Conservation (phyloP, 35 echinoderm and acorn worm species). For the Apostichopus californicus region DNA sequence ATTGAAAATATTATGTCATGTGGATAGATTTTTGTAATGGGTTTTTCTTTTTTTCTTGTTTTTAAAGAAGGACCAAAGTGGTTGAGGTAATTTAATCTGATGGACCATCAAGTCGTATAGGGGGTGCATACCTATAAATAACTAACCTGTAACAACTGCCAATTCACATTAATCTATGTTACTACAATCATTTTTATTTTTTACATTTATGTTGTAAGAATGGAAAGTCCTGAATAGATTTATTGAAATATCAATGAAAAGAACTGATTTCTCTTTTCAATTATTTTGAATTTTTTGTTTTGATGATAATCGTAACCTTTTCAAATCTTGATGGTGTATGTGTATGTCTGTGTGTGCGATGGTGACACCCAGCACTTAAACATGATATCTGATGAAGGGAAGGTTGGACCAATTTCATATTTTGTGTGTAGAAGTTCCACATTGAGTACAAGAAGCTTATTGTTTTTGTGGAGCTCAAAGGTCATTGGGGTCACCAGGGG, state of each 20-base stretch:
- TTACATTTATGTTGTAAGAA: constrained; percentile 19
- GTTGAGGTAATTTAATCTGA: not conserved
- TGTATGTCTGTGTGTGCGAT: too few relatives aligned
- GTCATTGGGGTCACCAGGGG: too few relatives aligned
- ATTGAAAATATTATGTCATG: constrained; percentile 1
- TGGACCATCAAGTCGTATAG: not conserved
- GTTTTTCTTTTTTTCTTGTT: not conserved
- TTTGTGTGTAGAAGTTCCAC: too few relatives aligned
- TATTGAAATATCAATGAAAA: constrained; percentile 7
- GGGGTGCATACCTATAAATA: not conserved
- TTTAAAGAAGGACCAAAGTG: not conserved
- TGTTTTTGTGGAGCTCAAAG: too few relatives aligned
- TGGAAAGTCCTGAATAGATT: not conserved
- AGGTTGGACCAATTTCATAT: too few relatives aligned
- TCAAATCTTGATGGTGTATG: too few relatives aligned
- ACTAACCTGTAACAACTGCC: not conserved
- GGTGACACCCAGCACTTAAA: too few relatives aligned
- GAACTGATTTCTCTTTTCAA: too few relatives aligned
- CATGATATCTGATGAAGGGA: too few relatives aligned
- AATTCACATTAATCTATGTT: constrained; percentile 1
- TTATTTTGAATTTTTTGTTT: too few relatives aligned
- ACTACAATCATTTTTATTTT: not conserved
- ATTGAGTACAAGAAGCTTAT: too few relatives aligned
- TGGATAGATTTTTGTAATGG: constrained; percentile 1
- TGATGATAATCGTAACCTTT: too few relatives aligned